phyloP scores from a whole-genome alignment of 2,888 invertebrate genomes.

The Lysandra coridon region DNA sequence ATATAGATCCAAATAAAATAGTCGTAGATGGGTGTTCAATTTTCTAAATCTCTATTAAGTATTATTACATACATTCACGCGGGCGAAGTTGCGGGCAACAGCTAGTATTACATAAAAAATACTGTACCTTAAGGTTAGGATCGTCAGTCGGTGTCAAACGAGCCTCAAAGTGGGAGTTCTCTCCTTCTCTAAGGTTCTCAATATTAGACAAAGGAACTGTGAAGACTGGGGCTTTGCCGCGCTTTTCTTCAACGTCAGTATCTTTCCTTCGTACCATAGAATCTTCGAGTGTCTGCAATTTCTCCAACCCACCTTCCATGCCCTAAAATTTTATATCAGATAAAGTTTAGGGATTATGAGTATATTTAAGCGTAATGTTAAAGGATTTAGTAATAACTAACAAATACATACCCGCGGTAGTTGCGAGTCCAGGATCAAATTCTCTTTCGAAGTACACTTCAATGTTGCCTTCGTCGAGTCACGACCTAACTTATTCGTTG shows the following conservation, averaged over 20 bases:
- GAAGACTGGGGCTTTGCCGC: slow-evolving; percentile 93
- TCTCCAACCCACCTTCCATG: slow-evolving; percentile 97
- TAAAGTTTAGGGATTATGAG: not conserved
- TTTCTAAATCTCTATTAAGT: too few relatives aligned
- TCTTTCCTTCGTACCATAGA: slow-evolving; percentile 89
- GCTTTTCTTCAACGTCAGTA: slow-evolving; percentile 85
- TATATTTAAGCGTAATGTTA: not conserved
- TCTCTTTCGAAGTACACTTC: slow-evolving; percentile 93
- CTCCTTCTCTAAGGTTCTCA: slow-evolving; percentile 93
- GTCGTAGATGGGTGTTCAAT: too few relatives aligned
- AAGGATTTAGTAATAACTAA: not conserved
- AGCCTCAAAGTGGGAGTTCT: slow-evolving; percentile 95
- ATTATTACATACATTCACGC: too few relatives aligned
- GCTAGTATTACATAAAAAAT: not conserved
- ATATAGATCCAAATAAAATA: too few relatives aligned
- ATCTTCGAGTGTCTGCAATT: slow-evolving; percentile 95
- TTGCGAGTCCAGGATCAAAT: slow-evolving; percentile 95
- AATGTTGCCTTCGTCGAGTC: slow-evolving; percentile 92
- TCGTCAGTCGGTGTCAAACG: slow-evolving; percentile 94
- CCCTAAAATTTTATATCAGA: slow-evolving; percentile 73
- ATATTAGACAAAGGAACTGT: slow-evolving; percentile 93
- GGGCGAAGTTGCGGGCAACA: too few relatives aligned
- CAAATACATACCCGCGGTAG: slow-evolving; percentile 86
- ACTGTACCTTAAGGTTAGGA: slow-evolving; percentile 87
- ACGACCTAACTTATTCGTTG: slow-evolving; percentile 93